A percentile compares a stretch with the other conserved stretches of the same genome.
These are phyloP conservation scores for Cynocephalus volans DNA, from an alignment of 2,113 vertebrate genomes.

Conservation along the genomic window DNA sequence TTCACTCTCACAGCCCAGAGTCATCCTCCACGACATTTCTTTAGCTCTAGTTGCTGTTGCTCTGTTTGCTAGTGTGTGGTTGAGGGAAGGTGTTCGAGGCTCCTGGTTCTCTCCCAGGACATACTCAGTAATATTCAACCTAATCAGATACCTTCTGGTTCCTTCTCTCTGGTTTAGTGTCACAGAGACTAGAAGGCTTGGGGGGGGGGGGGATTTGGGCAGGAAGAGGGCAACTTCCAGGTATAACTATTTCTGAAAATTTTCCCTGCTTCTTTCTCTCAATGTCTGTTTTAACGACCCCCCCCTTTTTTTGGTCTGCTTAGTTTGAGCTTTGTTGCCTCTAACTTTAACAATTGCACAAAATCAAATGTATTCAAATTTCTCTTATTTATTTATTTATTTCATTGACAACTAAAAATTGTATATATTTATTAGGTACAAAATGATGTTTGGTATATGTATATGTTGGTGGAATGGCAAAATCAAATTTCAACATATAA, in stretches of 20 bases:
- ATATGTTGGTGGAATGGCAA: not conserved
- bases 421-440: not conserved
- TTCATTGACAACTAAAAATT: not conserved
- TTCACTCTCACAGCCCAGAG: not conserved
- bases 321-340: not conserved
- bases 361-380: slow-evolving; percentile 38
- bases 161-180: not conserved
- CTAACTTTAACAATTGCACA: not conserved
- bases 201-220: not conserved
- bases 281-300: not conserved
- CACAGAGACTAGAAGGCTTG: not conserved
- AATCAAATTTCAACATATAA: not conserved
- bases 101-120: not conserved
- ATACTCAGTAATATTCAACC: not conserved
- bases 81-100: not conserved
- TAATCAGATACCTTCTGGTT: not conserved
- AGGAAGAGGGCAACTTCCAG: not conserved
- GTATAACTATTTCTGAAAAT: slow-evolving; percentile 10
- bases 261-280: not conserved
- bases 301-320: not conserved
- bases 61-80: not conserved
- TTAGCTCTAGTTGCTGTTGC: not conserved
- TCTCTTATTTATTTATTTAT: not conserved
- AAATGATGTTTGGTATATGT: not conserved
- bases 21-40: not conserved